Conservation (phyloP, 2,797 vertebrate genomes). For the Mionectes olivaceus region DNA sequence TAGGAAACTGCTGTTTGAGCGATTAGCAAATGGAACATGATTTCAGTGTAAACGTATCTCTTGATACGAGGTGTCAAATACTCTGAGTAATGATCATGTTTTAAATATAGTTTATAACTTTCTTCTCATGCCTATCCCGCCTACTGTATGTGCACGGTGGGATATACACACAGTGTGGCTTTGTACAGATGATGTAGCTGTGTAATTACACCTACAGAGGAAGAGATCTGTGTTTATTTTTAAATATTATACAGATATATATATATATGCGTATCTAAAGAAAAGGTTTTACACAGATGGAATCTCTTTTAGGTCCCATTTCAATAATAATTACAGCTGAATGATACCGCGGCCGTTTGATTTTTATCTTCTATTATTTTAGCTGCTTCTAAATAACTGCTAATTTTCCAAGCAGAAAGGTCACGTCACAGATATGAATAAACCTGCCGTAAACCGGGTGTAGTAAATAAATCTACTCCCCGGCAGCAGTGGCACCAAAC, state of each 20-base stretch:
- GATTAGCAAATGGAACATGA: not conserved
- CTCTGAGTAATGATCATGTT: constrained; percentile 18
- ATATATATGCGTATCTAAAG: not conserved
- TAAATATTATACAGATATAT: not conserved
- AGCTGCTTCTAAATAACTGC: not conserved
- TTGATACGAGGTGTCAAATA: constrained; percentile 31
- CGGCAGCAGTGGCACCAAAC: not conserved
- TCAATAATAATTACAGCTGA: constrained; percentile 32
- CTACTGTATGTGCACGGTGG: constrained; percentile 3
- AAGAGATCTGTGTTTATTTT: constrained; percentile 37
- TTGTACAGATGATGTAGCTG: constrained; percentile 7
- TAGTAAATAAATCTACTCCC: constrained; percentile 1
- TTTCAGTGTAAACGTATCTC: not conserved
- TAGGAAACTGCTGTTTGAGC: not conserved
- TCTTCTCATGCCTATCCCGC: not conserved
- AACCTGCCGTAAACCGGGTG: not conserved
- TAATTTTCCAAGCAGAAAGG: too few relatives aligned
- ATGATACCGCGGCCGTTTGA: not conserved
- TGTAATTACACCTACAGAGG: constrained; percentile 60
- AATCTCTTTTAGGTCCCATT: not conserved
- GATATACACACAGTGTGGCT: not conserved
- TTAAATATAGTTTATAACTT: constrained; percentile 55
- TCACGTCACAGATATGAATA: not conserved
- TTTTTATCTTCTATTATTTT: constrained; percentile 12
- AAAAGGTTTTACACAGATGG: not conserved